Evolutionary conservation across 2,797 vertebrate genomes (phyloP), one percentile per base, ranked within the genome.

Genomic region (Argentina silus): DNA sequence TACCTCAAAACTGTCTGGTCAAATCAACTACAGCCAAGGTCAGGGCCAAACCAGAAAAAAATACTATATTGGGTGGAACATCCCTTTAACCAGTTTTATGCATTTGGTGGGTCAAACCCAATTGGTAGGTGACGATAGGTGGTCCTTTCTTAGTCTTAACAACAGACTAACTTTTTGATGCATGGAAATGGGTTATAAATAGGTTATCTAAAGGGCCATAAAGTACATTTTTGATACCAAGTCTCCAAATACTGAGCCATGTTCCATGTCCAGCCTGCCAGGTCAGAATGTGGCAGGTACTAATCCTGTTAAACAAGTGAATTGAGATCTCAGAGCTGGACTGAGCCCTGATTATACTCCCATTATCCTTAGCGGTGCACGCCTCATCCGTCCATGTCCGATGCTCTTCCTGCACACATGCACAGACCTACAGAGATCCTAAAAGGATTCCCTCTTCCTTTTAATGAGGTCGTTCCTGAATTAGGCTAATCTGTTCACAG

Each of bases 321-420:
- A 91, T 92, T 78, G 75, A 77, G 73, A 76, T 85, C 85, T 88
- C 77, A 84, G 67, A 19, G 67, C 70, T 51, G 17, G 65, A 86
- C 87, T 92, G 82, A 93, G 86, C 83, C 82, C 83, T 67, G 90
- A 93, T 94, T 93, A 93, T 12, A 77, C 59, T 71, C 66, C 76
- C 53, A 48, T 90, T 90, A 92, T 82, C 83, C 86, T 80, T 27
- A 74, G 86, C 83, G 81, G 87, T 79, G 77, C 79, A 83, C 71
- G 74, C 88, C 80, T 83, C 57, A 6, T 45, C 74, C 73, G 74
- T 80, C 75, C 50, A 63, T 5, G 43, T 76, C 76, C 68, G 65
- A 77, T 77, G 80, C 67, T 89, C 83, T 53, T 21, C 21, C 23
- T 79, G 78, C 73, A 65, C 47, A 59, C 77, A 76, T 66, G 85